Evolutionary conservation across 2,113 vertebrate species (phyloP), one percentile per base, ranked within the genome.

Genomic region (Myotis brandtii): DNA sequence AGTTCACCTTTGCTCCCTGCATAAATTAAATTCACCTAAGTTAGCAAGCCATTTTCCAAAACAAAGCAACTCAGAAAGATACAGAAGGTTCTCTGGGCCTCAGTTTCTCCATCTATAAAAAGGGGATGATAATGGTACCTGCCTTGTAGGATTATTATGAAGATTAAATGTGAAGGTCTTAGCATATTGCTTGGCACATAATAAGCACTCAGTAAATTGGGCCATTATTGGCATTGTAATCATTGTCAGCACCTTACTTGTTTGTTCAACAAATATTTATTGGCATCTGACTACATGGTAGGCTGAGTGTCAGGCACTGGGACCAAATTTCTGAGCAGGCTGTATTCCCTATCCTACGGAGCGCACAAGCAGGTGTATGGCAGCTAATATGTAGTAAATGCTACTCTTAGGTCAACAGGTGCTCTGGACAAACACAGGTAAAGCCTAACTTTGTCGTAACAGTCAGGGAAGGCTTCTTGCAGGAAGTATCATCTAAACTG

Each of bases 21-120:
- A 43, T n/a, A 32, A 86, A 59, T 30, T 83, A 89, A 84, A 80
- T 89, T 86, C 52, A 91, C 43, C 46, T 66, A 80, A 81, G 43
- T 62, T 69, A 32, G 77, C 66, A 86, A 81, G 30, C 13, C 43
- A 59, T 32, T 90, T 90, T 72, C 32, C 30, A 88, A 86, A 93
- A 62, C 14, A 67, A 82, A 95, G 32, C 69, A 46, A 62, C 30
- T 87, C 16, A 32, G 25, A 72, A 95, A 93, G 69, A 81, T 72
- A 10, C 54, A 70, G 32, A 79, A 76, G 59, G 1, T 76, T 90
- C 59, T 85, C 64, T 91, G 9, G 70, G 21, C 50, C 62, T 94
- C n/a, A 21, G 5, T 46, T 94, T 54, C 72, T 88, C 82, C 85
- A 56, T 88, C 77, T 72, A 0, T 84, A 59, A 95, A 66, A 72